Conservation (phyloP, 2,888 invertebrate genomes). For the Galeopsomyia nigrocyanea region DNA sequence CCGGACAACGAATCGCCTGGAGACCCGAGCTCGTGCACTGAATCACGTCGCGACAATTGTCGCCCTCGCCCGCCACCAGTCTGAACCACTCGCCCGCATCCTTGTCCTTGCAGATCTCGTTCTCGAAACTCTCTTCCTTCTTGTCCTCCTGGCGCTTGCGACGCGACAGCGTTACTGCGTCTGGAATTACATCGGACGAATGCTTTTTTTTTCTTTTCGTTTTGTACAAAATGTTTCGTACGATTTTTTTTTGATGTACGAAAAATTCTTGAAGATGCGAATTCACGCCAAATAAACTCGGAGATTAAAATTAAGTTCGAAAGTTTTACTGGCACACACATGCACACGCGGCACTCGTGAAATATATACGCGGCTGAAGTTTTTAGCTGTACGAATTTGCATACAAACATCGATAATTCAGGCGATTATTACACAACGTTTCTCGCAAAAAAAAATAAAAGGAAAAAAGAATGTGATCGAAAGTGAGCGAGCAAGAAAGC, state of each 20-base stretch:
- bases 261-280: too few species aligned
- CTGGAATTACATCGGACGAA: neutral
- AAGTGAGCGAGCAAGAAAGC: neutral
- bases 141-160: constrained; percentile 79
- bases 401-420: too few species aligned
- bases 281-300: too few species aligned
- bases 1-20: constrained; percentile 93
- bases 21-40: constrained; percentile 95
- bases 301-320: too few species aligned
- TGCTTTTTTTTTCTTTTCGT: too few species aligned
- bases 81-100: constrained; percentile 97
- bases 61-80: constrained; percentile 88
- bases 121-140: constrained; percentile 90
- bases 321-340: too few species aligned
- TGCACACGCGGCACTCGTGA: too few species aligned
- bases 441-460: neutral
- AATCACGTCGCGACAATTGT: constrained; percentile 94
- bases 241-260: too few species aligned
- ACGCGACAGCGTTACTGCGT: constrained; percentile 62
- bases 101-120: constrained; percentile 92
- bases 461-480: neutral
- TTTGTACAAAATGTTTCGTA: too few species aligned
- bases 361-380: too few species aligned
- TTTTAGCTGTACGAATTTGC: constrained; percentile 23
- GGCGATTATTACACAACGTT: too few species aligned